These are phyloP conservation scores for Zaprionus lachaisei DNA, from an alignment of 1,140 invertebrate genomes.

Conservation along the genomic window DNA sequence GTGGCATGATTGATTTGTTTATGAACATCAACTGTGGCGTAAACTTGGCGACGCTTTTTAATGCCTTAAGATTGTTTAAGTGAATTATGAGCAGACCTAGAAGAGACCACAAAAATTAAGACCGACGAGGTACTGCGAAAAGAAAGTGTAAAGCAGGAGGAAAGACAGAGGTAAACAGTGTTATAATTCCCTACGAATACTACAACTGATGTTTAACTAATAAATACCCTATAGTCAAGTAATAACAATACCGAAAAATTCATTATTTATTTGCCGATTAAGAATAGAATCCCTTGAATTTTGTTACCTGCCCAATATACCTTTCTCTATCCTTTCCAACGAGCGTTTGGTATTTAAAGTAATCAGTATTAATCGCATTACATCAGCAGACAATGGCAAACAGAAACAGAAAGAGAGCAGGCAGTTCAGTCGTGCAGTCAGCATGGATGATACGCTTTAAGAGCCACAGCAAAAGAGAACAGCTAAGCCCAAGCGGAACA, in stretches of 20 bases:
- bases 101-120: not conserved
- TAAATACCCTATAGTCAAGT: not conserved
- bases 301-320: not conserved
- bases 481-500: not conserved
- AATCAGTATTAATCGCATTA: conserved; percentile 79
- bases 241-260: not conserved
- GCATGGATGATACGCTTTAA: conserved; percentile 16
- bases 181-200: no score
- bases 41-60: conserved; percentile 35
- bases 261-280: not conserved
- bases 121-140: not conserved
- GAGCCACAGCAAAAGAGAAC: not conserved
- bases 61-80: conserved; percentile 53
- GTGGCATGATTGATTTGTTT: conserved; percentile 54
- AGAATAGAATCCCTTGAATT: not conserved
- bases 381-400: conserved; percentile 46
- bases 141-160: not conserved
- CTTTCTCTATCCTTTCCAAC: not conserved
- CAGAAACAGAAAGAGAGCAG: conserved; percentile 12
- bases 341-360: conserved; percentile 43
- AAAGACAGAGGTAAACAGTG: not conserved
- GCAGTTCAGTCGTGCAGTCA: not conserved
- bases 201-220: not conserved
- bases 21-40: conserved; percentile 40
- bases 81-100: conserved; percentile 42